Evolutionary conservation across 2,888 invertebrate genomes (phyloP).

Genomic region (Omphaloscelis lunosa): DNA sequence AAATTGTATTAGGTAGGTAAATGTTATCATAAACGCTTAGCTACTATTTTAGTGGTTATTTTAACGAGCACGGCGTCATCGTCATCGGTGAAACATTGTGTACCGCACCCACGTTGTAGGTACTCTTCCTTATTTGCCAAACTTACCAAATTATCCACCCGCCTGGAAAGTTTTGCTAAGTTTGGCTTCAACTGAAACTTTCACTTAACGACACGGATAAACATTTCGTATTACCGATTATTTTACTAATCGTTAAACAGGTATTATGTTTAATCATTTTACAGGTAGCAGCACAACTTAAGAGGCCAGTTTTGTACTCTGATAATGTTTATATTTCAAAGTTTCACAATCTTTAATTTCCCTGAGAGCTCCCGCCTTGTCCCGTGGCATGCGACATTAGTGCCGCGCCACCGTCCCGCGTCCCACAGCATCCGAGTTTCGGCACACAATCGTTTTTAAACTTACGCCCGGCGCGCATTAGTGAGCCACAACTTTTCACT

Average conservation of each 20-base stretch:
- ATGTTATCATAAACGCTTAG: conserved; percentile 30
- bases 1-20: conserved; percentile 27
- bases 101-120: not conserved
- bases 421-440: conserved; percentile 14
- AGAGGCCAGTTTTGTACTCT: not conserved
- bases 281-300: not conserved
- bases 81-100: not conserved
- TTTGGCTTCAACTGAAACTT: not conserved
- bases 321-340: not conserved
- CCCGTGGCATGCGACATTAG: not conserved
- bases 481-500: conserved; percentile 32
- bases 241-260: not conserved
- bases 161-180: no score
- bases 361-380: not conserved
- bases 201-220: not conserved
- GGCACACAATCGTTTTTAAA: conserved; percentile 42
- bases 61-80: not conserved
- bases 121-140: not conserved
- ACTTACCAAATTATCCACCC: no score
- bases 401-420: not conserved
- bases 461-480: conserved; percentile 18
- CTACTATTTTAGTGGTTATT: not conserved
- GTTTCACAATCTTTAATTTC: conserved; percentile 1
- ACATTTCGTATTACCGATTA: not conserved
- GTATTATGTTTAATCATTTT: not conserved